These are phyloP conservation scores for Melanaphis sacchari DNA, from an alignment of 1,140 invertebrate genomes.

Conservation along the genomic window DNA sequence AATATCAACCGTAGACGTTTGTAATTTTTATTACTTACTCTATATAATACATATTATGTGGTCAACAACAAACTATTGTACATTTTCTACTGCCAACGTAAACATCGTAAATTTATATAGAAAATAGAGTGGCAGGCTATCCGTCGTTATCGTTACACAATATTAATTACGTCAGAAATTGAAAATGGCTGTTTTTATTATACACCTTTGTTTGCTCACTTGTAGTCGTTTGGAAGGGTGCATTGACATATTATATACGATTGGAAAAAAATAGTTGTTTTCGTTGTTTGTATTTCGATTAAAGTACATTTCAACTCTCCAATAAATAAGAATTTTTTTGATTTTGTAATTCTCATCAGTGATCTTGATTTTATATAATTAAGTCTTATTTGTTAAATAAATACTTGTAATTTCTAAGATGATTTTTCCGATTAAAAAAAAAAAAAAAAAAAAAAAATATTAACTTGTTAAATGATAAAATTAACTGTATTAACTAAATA, in stretches of 20 bases:
- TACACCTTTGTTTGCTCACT: background rate
- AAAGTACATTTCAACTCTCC: background rate
- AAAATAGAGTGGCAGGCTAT: background rate
- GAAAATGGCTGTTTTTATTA: background rate
- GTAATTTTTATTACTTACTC: background rate
- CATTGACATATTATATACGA: background rate
- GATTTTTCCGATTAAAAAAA: background rate
- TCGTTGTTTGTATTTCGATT: background rate
- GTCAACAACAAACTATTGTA: background rate
- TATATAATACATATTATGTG: background rate
- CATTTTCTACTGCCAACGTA: background rate
- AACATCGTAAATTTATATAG: background rate
- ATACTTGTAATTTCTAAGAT: background rate
- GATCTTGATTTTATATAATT: background rate
- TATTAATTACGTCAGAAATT: background rate
- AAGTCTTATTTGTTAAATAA: too few species aligned
- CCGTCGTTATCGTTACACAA: background rate
- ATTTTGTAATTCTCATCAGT: background rate
- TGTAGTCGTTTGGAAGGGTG: background rate
- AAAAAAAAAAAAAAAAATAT: background rate
- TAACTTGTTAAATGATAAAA: background rate
- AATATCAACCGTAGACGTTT: background rate
- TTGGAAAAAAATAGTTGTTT: background rate
- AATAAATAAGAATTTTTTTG: background rate
- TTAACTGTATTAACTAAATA: background rate